Evolutionary conservation across 2,888 invertebrate species (phyloP).

Genomic region (Pandemis cinnamomeana): DNA sequence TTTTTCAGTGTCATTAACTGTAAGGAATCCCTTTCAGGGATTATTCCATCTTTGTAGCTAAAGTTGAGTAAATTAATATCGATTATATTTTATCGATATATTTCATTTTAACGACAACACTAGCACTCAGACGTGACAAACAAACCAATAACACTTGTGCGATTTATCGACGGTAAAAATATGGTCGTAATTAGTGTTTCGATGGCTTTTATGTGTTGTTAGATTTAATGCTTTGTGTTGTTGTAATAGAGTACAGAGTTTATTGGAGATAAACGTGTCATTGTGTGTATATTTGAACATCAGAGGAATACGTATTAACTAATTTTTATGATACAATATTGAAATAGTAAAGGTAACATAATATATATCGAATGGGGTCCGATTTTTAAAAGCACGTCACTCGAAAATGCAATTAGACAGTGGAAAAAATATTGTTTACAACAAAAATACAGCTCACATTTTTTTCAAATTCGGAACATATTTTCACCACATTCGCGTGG

Average conservation of each 20-base stretch:
- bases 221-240: background rate
- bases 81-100: conserved; percentile 9
- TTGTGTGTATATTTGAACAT: background rate
- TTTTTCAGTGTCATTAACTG: too few relatives aligned
- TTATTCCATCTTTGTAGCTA: too few relatives aligned
- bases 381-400: too few relatives aligned
- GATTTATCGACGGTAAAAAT: conserved; percentile 24
- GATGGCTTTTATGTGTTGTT: conserved; percentile 15
- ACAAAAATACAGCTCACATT: too few relatives aligned
- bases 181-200: conserved; percentile 23
- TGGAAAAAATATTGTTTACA: too few relatives aligned
- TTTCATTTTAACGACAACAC: background rate
- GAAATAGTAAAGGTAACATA: background rate
- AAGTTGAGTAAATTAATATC: background rate
- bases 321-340: background rate
- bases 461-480: too few relatives aligned
- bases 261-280: background rate
- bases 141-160: conserved; percentile 28
- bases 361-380: too few relatives aligned
- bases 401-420: too few relatives aligned
- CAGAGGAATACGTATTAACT: background rate
- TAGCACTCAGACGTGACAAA: conserved; percentile 5
- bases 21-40: too few relatives aligned
- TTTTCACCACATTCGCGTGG: too few relatives aligned
- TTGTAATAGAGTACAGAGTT: conserved; percentile 2